These are phyloP conservation scores for Epinephelus malabaricus DNA, from an alignment of 2,797 vertebrate genomes.

Conservation along the genomic window DNA sequence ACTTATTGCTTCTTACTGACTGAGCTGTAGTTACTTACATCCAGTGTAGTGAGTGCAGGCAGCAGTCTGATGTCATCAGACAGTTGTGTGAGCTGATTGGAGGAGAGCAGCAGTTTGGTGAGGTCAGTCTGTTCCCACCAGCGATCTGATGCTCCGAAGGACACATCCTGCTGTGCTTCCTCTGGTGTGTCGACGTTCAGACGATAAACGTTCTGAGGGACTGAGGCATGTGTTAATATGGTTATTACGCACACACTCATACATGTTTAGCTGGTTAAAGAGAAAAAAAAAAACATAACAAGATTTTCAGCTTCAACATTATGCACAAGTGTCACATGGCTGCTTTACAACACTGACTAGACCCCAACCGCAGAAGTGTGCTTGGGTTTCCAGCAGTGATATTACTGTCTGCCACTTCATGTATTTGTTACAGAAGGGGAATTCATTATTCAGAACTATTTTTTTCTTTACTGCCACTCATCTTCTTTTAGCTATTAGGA, in stretches of 20 bases:
- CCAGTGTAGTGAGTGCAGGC: constrained; percentile 89
- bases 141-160: constrained; percentile 88
- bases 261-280: neutral
- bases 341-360: too few relatives aligned
- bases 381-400: too few relatives aligned
- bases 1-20: neutral
- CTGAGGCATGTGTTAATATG: constrained; percentile 69
- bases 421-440: too few relatives aligned
- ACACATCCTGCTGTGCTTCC: constrained; percentile 88
- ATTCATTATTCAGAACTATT: too few relatives aligned
- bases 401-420: too few relatives aligned
- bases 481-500: too few relatives aligned
- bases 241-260: neutral
- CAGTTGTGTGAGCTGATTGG: constrained; percentile 91
- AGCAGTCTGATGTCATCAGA: constrained; percentile 92
- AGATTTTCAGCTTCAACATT: neutral
- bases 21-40: constrained; percentile 87
- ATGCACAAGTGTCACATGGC: neutral
- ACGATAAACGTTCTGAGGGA: constrained; percentile 93
- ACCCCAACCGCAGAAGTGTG: too few relatives aligned
- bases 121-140: constrained; percentile 99
- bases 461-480: too few relatives aligned
- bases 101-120: constrained; percentile 93
- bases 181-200: constrained; percentile 93
- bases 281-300: neutral